Base-by-base conservation (phyloP, 2,888 invertebrate species). In the Carabus problematicus region DNA sequence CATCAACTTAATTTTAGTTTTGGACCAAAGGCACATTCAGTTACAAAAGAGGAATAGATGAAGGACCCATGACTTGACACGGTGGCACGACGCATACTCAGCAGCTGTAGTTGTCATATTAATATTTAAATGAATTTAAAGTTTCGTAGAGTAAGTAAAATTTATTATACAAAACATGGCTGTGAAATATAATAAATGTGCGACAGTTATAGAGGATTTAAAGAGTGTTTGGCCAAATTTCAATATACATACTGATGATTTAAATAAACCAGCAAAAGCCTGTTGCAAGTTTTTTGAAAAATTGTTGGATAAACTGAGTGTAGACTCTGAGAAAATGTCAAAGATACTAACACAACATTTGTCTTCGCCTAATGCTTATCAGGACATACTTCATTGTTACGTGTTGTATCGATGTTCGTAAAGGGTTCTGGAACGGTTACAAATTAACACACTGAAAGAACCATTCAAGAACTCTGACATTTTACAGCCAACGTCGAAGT, bases 11-110 rank as follows among this genome's bases (percentile, higher is more conserved):
- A 63, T 45, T 66, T 56, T 58, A 39, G 59, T 59, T 39, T 52
- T 61, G 56, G 56, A 64, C 66, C 19, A 66, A 66, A 66, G 66
- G 66, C 66, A 66, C 66, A 66, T 66, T 58, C 47, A 66, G 66
- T 64, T 58, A 63, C 42, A 54, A 63, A 63, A 52, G 39, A 29
- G 49, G 29, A 29, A 29, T 29, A 29, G n/a, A n/a, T n/a, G n/a
- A n/a, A n/a, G n/a, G n/a, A n/a, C n/a, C n/a, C n/a, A n/a, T n/a
- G n/a, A n/a, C n/a, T n/a, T n/a, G n/a, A n/a, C n/a, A n/a, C n/a
- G n/a, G n/a, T n/a, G n/a, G n/a, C n/a, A n/a, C n/a, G n/a, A n/a
- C n/a, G n/a, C n/a, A n/a, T n/a, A n/a, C n/a, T n/a, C n/a, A n/a
- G n/a, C n/a, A n/a, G n/a, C n/a, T n/a, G n/a, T n/a, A n/a, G n/a